Conservation (phyloP, 1,140 invertebrate species). For the Eupeodes corollae region DNA sequence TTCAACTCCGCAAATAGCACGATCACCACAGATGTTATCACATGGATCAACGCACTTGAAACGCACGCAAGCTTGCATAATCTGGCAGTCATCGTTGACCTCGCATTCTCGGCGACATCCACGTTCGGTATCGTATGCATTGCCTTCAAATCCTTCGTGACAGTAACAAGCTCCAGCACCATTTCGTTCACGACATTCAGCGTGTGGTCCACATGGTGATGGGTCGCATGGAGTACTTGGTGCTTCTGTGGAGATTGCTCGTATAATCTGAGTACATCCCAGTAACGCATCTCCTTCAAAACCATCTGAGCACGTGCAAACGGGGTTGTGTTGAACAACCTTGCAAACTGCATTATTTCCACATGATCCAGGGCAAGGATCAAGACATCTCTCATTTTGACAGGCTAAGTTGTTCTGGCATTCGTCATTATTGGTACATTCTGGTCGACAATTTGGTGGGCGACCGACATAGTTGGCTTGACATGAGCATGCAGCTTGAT, state of each 20-base stretch:
- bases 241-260: constrained; percentile 33
- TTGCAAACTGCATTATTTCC: constrained; percentile 35
- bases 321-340: constrained; percentile 61
- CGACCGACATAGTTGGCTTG: constrained; percentile 56
- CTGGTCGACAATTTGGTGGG: constrained; percentile 52
- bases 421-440: constrained; percentile 54
- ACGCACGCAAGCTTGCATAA: constrained; percentile 55
- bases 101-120: constrained; percentile 70
- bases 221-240: constrained; percentile 51
- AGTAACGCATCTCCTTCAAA: constrained; percentile 65
- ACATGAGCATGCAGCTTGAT: constrained; percentile 63
- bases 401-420: constrained; percentile 53
- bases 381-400: constrained; percentile 55
- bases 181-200: constrained; percentile 54
- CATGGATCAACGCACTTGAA: constrained; percentile 70
- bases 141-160: constrained; percentile 54
- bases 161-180: constrained; percentile 57
- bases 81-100: constrained; percentile 57
- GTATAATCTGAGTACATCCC: constrained; percentile 43
- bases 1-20: constrained; percentile 60
- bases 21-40: constrained; percentile 56
- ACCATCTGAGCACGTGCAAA: constrained; percentile 58
- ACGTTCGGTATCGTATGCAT: constrained; percentile 47
- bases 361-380: constrained; percentile 35
- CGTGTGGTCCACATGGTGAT: constrained; percentile 58